These are phyloP conservation scores for Piezodorus guildinii DNA, from an alignment of 1,140 invertebrate species.

Conservation along the genomic window DNA sequence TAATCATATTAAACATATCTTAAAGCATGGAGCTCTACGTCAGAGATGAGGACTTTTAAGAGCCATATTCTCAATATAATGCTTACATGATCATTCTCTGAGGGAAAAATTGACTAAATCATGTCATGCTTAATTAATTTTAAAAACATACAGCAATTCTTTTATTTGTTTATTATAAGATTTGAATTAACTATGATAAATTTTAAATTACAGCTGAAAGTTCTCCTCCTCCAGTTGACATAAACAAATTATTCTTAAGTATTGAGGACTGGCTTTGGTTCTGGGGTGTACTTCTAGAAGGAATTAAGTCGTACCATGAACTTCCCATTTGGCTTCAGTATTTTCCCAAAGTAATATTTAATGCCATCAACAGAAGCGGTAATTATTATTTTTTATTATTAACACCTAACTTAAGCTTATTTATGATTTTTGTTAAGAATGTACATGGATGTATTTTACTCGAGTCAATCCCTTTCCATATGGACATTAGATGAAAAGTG, in stretches of 20 bases:
- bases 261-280: constrained; percentile 49
- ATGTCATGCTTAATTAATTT: neutral
- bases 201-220: neutral
- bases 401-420: too few relatives aligned
- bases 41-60: too few relatives aligned
- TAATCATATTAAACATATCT: too few relatives aligned
- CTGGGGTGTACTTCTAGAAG: constrained; percentile 45
- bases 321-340: constrained; percentile 58
- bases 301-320: constrained; percentile 43
- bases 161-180: neutral
- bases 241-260: constrained; percentile 29
- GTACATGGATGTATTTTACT: too few relatives aligned
- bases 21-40: too few relatives aligned
- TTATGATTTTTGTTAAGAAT: too few relatives aligned
- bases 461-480: too few relatives aligned
- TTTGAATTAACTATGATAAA: neutral
- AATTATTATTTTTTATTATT: constrained; percentile 24
- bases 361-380: constrained; percentile 55
- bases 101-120: too few relatives aligned
- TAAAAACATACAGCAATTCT: neutral
- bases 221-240: neutral
- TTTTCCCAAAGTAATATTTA: constrained; percentile 56
- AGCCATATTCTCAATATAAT: too few relatives aligned
- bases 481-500: too few relatives aligned
- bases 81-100: too few relatives aligned